Evolutionary conservation across 2,888 invertebrate species (phyloP), one percentile per base, ranked within the genome.

Genomic region (Sphaeridia pumilis): DNA sequence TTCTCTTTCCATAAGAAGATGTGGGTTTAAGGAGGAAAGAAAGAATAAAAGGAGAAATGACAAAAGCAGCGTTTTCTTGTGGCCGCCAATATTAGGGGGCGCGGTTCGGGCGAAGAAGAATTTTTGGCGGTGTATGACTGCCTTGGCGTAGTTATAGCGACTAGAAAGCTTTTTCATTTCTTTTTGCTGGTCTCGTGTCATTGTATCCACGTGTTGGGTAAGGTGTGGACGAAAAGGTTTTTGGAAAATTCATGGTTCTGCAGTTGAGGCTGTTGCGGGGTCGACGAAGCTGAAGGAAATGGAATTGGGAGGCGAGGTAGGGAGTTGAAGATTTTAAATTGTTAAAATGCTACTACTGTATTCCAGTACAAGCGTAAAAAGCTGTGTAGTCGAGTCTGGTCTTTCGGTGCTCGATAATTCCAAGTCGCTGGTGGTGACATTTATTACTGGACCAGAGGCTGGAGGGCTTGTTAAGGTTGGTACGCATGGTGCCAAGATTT

Each of bases 371-470:
- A 41, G 49, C 38, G 21, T 41, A 49, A 49, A n/a, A n/a, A n/a
- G n/a, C n/a, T n/a, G n/a, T n/a, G n/a, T n/a, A n/a, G n/a, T n/a
- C n/a, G n/a, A n/a, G n/a, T n/a, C 49, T 38, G 38, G 49, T 41
- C 41, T 42, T 41, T 28, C 49, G 28, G 27, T 36, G 41, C 49
- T 36, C 41, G 38, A 49, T 49, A 49, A 49, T 49, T 49, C 49
- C 42, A 26, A 22, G 24, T 38, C 49, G 38, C 49, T 49, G 49
- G 14, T 42, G 27, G 26, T 49, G 49, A 49, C 49, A 49, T 49
- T 49, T 49, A 49, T 49, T 49, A 49, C 49, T 35, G 28, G 36
- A 38, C 41, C 49, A 49, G 49, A n/a, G n/a, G n/a, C n/a, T n/a
- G n/a, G n/a, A n/a, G n/a, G n/a, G n/a, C n/a, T n/a, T n/a, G n/a